phyloP scores from a whole-genome alignment of 2,113 vertebrate genomes.

The Hiodon alosoides region DNA sequence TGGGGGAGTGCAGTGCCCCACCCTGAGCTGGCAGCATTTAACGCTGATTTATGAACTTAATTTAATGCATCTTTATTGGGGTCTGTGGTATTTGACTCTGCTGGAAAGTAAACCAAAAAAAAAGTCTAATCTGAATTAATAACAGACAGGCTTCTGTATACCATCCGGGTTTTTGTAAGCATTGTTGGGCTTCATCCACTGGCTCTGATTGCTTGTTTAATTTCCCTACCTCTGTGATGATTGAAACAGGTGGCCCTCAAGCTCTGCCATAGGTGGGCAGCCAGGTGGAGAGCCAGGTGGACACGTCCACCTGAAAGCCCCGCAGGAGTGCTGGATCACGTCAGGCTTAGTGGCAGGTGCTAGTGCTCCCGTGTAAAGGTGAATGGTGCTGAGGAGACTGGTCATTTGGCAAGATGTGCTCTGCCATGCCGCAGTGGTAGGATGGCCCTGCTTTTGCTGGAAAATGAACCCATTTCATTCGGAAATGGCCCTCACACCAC shows the following conservation, averaged over 20 bases:
- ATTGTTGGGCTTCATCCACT: constrained; percentile 9
- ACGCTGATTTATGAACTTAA: constrained; percentile 67
- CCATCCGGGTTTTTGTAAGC: constrained; percentile 8
- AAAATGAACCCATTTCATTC: no score
- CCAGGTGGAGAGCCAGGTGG: constrained; percentile 49
- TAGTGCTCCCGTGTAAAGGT: no score
- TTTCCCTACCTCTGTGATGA: constrained; percentile 36
- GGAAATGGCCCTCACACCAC: no score
- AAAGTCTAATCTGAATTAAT: constrained; percentile 45
- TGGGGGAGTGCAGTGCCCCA: constrained; percentile 38
- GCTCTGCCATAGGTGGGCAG: constrained; percentile 38
- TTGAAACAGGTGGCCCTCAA: constrained; percentile 57
- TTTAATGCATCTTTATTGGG: constrained; percentile 62
- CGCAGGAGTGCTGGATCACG: constrained; percentile 48
- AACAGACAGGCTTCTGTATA: constrained; percentile 47
- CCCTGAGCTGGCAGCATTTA: constrained; percentile 58
- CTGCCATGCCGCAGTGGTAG: no score
- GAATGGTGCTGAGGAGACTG: no score
- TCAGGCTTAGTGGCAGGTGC: constrained; percentile 14
- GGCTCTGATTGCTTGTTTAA: constrained; percentile 20
- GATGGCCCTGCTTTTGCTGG: no score
- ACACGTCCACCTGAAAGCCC: constrained; percentile 57
- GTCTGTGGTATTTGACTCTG: constrained; percentile 53
- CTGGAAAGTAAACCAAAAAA: constrained; percentile 40
- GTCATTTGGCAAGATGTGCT: no score